Evolutionary conservation across 92 coral and sea anemone species (phyloP), one percentile per base, ranked within the genome.

Genomic region (Actinernus sp.): DNA sequence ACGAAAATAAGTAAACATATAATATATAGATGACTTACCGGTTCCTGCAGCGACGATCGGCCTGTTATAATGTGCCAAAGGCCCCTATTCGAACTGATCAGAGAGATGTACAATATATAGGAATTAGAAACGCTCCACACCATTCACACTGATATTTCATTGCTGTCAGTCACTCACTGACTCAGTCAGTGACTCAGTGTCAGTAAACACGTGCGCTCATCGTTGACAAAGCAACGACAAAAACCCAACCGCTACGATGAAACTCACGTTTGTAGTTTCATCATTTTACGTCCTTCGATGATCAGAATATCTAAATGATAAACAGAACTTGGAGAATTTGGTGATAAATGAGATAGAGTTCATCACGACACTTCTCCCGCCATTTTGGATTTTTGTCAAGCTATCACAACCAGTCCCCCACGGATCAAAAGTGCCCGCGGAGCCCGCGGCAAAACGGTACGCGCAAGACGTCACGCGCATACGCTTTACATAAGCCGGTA

Each of bases 51-150:
- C 23, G 85, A 83, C 3, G 88, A 85, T 31, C 81, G 75, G 31
- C 97, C 93, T 43, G 91, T 68, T 16, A 90, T 49, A 12, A 90
- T 73, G 9, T 81, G 87, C 97, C 92, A 90, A 16, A 90, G 55
- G 21, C 78, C 90, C 52, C 91, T 71, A 43, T 80, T 76, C 5
- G 97, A 86, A 26, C 92, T 86, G 61, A 4, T 31, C 40, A 9
- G 20, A 11, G 44, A 46, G 40, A 33, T 1, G 19, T 29, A 57
- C 32, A 43, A 29, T 1, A 36, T n/a, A 39, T 4, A 11, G 24
- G 23, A 67, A 33, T 19, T 31, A 11, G 18, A 24, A 23, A 14
- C 19, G 10, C n/a, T n/a, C n/a, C n/a, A n/a, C n/a, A n/a, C n/a
- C n/a, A n/a, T n/a, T n/a, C n/a, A n/a, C n/a, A n/a, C n/a, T n/a